Evolutionary conservation across 2,113 vertebrate species (phyloP).

Genomic region (Meriones unguiculatus): DNA sequence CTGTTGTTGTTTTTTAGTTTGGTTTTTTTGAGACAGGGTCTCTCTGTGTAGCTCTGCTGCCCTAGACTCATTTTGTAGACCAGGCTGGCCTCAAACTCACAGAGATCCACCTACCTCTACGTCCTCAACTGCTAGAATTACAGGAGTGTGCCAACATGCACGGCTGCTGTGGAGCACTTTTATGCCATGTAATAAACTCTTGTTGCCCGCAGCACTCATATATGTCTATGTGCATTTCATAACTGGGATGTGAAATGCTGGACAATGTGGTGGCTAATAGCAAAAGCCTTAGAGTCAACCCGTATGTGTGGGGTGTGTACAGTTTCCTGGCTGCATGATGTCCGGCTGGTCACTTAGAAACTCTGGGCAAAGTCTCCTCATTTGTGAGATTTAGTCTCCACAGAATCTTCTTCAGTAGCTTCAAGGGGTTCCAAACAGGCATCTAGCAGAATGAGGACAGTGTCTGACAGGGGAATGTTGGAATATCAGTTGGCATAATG

Average conservation of each 20-base stretch:
- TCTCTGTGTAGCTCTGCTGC: no score
- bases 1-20: no score
- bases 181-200: neutral
- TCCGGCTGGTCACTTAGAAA: no score
- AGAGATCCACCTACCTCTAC: no score
- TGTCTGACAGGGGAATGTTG: fast-evolving
- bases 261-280: neutral
- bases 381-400: neutral
- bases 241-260: neutral
- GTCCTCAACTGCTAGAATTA: no score
- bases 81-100: no score
- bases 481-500: neutral
- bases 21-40: no score
- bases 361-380: neutral
- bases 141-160: no score
- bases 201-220: neutral
- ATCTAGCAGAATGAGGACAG: neutral
- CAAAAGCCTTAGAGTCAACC: no score
- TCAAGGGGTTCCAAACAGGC: neutral
- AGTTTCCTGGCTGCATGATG: neutral
- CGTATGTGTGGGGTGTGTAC: neutral
- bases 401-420: neutral
- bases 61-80: no score
- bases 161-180: neutral
- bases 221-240: neutral